Base-by-base conservation (phyloP, 2,888 invertebrate genomes). In the Stenodera caucasica region DNA sequence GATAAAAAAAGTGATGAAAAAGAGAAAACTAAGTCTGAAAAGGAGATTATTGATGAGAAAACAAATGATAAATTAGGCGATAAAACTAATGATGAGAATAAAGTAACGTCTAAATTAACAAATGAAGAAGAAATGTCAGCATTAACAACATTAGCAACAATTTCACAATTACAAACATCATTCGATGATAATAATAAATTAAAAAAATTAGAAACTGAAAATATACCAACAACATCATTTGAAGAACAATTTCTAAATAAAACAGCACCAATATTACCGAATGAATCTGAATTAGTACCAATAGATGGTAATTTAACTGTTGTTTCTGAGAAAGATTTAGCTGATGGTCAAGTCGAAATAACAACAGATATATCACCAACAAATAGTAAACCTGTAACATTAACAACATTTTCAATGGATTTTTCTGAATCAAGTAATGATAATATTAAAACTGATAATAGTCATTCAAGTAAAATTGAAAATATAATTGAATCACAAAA, bases 221-320 rank as follows among this genome's bases (percentile, higher is more conserved):
- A 15, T 26, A 9, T 23, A 29, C 21, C 54, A 21, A 37, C 32
- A 29, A 49, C 49, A 32, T 33, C 52, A 14, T 56, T 60, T 26
- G 58, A 35, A 15, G 57, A 50, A 18, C 49, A 63, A 51, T n/a
- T 50, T 33, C 2, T 55, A 6, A 51, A 8, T 45, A 30, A 60
- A 57, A 26, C 14, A 35, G 15, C 21, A 8, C 33, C 61, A n/a
- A 26, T 29, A 5, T 30, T 54, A 52, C 57, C 63, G n/a, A 58
- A 52, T 14, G 70, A 69, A 54, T 61, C 74, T 11, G 75, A 77
- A 58, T 52, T 74, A 29, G 77, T 84, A 49, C 82, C 82, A 72
- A 80, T 82, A 0, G 84, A 85, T 76, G 83, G 84, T 79, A 86
- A 85, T 81, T 82, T 86, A 80, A 85, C 85, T 71, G 84, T 85